These are phyloP conservation scores for Drosophila paracracens DNA, from an alignment of 2,888 invertebrate species.

Conservation along the genomic window DNA sequence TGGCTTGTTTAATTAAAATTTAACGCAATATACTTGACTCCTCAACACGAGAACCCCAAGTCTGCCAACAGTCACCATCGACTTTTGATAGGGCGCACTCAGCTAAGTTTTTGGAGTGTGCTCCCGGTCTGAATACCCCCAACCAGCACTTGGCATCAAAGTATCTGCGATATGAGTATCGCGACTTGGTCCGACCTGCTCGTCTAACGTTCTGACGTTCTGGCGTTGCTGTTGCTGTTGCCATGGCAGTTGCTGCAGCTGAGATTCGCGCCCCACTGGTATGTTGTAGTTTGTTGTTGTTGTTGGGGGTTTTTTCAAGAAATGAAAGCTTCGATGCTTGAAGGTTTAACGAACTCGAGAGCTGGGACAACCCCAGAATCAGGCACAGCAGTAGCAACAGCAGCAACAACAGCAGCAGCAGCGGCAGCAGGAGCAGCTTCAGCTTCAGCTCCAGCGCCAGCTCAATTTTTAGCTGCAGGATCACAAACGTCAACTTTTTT, in stretches of 20 bases:
- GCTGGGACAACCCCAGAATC: constrained; percentile 27
- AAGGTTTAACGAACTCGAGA: constrained; percentile 73
- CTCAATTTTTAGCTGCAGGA: constrained; percentile 53
- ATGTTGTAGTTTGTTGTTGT: constrained; percentile 47
- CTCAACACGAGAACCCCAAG: constrained; percentile 4
- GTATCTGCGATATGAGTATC: constrained; percentile 56
- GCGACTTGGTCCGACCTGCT: constrained; percentile 51
- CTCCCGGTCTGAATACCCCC: constrained; percentile 20
- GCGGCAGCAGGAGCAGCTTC: not conserved
- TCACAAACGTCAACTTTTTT: constrained; percentile 64
- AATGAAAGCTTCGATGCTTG: constrained; percentile 76
- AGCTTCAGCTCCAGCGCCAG: constrained; percentile 24
- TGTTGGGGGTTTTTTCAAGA: constrained; percentile 53
- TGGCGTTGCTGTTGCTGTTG: constrained; percentile 6
- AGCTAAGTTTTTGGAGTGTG: constrained; percentile 58
- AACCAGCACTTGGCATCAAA: constrained; percentile 53
- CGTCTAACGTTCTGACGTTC: constrained; percentile 2
- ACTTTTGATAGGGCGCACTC: constrained; percentile 30
- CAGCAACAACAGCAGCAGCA: not conserved
- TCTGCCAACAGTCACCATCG: constrained; percentile 24
- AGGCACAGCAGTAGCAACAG: constrained; percentile 2
- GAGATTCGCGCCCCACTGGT: constrained; percentile 61
- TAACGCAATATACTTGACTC: constrained; percentile 66
- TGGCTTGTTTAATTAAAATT: constrained; percentile 68
- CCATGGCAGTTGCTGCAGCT: constrained; percentile 17